Conservation (phyloP, 2,797 vertebrate species). For the Notamacropus eugenii region DNA sequence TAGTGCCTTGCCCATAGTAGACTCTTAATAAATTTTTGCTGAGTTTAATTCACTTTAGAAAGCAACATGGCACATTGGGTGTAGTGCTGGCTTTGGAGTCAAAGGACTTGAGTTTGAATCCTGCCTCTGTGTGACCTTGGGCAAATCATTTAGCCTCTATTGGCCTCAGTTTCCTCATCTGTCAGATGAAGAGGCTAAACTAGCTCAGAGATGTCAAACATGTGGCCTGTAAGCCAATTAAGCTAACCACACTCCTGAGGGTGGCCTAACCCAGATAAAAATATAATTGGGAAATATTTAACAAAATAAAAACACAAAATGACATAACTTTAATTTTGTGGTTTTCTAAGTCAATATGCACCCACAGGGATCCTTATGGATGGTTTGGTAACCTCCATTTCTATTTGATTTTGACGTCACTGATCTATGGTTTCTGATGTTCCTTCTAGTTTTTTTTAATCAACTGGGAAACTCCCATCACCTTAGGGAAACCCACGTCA, state of each 20-base stretch:
- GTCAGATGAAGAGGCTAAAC: not conserved
- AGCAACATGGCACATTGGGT: no score
- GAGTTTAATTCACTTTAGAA: no score
- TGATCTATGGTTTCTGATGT: not conserved
- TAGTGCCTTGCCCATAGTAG: no score
- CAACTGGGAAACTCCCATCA: not conserved
- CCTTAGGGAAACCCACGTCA: not conserved
- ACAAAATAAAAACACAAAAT: not conserved
- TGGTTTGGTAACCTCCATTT: not conserved
- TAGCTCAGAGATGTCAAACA: no score
- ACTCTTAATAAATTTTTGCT: no score
- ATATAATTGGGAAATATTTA: not conserved
- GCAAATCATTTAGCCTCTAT: not conserved
- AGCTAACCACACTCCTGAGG: not conserved
- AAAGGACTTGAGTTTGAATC: not conserved
- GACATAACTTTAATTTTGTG: not conserved
- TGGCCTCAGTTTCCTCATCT: not conserved
- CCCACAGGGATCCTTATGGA: not conserved
- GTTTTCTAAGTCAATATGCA: not conserved
- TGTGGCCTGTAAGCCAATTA: not conserved
- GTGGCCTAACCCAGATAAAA: not conserved
- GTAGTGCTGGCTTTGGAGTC: not conserved
- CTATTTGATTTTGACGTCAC: not conserved
- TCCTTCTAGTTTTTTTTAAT: not conserved
- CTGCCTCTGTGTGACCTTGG: not conserved